Conservation (phyloP, 1,140 invertebrate species). For the Ladona fulva region DNA sequence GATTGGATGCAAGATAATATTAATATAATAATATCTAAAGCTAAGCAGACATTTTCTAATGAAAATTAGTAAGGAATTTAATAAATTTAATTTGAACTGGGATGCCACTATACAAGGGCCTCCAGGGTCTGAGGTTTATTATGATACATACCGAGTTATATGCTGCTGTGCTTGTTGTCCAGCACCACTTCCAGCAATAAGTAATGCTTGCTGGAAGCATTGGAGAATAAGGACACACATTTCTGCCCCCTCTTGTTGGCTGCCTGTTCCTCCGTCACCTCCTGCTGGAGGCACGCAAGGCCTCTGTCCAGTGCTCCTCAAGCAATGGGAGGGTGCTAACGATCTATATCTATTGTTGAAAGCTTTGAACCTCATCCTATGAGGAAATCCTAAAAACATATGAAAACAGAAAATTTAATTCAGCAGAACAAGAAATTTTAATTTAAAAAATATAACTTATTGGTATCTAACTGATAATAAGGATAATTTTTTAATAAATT, state of each 20-base stretch:
- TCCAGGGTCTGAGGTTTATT: too few species aligned
- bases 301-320: conserved; percentile 69
- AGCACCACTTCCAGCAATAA: background rate
- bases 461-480: too few species aligned
- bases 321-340: conserved; percentile 63
- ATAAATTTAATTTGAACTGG: too few species aligned
- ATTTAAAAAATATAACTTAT: too few species aligned
- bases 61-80: too few species aligned
- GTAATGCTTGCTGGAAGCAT: background rate
- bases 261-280: conserved; percentile 33
- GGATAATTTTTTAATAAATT: too few species aligned
- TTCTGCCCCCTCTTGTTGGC: background rate
- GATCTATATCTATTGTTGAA: conserved; percentile 79
- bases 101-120: too few species aligned
- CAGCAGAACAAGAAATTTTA: too few species aligned
- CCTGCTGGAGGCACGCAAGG: conserved; percentile 64
- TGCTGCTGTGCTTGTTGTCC: background rate
- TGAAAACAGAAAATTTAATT: background rate
- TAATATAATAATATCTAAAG: too few species aligned
- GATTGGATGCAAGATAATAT: too few species aligned
- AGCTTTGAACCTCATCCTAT: conserved; percentile 91
- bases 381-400: conserved; percentile 60
- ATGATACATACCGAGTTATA: background rate
- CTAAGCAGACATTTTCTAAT: too few species aligned
- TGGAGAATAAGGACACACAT: background rate